These are phyloP conservation scores for Takifugu rubripes DNA, from an alignment of 2,797 vertebrate species.

Conservation along the genomic window DNA sequence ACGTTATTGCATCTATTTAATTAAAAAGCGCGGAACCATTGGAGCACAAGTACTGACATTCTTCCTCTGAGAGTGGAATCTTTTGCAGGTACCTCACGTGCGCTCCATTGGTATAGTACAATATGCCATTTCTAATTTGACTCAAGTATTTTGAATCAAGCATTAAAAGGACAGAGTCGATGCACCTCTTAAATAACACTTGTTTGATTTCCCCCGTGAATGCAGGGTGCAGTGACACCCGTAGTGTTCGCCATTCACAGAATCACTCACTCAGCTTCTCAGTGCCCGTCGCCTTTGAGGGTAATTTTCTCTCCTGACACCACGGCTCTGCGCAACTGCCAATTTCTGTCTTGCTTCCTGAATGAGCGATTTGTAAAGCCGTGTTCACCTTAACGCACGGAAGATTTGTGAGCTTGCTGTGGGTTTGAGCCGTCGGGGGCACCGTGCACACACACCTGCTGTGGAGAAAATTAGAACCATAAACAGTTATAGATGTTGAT, in stretches of 20 bases:
- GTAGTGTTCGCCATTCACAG: slow-evolving; percentile 59
- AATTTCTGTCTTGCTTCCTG: slow-evolving; percentile 71
- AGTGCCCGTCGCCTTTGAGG: slow-evolving; percentile 64
- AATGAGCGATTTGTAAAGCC: slow-evolving; percentile 76
- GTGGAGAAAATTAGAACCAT: slow-evolving; percentile 61
- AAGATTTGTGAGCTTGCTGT: slow-evolving; percentile 69
- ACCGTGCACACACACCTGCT: slow-evolving; percentile 65
- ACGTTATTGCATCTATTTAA: slow-evolving; percentile 15
- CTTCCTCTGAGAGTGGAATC: slow-evolving; percentile 7
- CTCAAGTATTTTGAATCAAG: slow-evolving; percentile 45
- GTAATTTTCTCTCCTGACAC: slow-evolving; percentile 74
- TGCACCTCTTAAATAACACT: slow-evolving; percentile 62
- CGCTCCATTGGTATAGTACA: slow-evolving; percentile 14
- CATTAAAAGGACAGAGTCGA: slow-evolving; percentile 58
- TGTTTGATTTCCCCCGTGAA: slow-evolving; percentile 66
- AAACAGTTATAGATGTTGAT: slow-evolving; percentile 24
- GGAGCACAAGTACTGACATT: slow-evolving; percentile 10
- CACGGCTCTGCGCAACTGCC: slow-evolving; percentile 69
- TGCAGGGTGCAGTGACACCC: slow-evolving; percentile 55
- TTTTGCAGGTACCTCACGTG: slow-evolving; percentile 5
- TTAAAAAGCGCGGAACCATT: slow-evolving; percentile 9
- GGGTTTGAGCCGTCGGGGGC: slow-evolving; percentile 66
- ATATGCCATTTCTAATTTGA: slow-evolving; percentile 39
- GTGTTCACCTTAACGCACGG: slow-evolving; percentile 70
- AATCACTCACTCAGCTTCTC: slow-evolving; percentile 60